Evolutionary conservation across 92 coral and sea anemone species (phyloP), one percentile per base, ranked within the genome.

Genomic region (Palythoa grandiflora): DNA sequence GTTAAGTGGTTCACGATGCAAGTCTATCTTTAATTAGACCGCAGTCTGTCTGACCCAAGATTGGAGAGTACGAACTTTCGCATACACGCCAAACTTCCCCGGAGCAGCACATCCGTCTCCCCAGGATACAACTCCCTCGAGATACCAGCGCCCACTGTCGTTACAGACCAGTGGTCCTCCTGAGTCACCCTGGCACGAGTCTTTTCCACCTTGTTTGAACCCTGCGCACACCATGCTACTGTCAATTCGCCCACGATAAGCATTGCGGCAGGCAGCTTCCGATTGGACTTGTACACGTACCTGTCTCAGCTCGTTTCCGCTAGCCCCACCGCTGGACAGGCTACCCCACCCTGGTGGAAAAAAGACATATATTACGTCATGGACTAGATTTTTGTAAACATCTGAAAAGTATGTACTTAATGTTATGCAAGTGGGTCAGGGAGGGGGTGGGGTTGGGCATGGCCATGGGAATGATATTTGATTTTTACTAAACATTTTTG

Each of bases 81-180:
- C 83, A 78, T 78, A 78, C 16, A 78, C 83, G 6, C 83, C 83
- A 57, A 55, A 78, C 35, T 78, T 78, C 71, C 71, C 83, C 12
- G 71, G 71, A 17, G 35, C 83, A 14, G 83, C 83, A 55, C 83
- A 59, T 0, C 68, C 70, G 51, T 78, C 83, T 11, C 83, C 83
- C 83, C 83, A 78, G 11, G 83, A 78, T 4, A 78, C 83, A 51
- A 78, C 83, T 11, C 83, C 83, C 68, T 78, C 83, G 15, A 78
- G 83, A 57, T 78, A 78, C 83, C 83, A 78, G 28, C 16, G 66
- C 15, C 68, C 68, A 15, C 48, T 57, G 70, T 78, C 37, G 44
- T 51, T 57, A 37, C 83, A 78, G 40, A 77, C 81, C 12, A 77
- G 20, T 5, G 81, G 66, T 13, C 81, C 81, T 17, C 81, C 81